Base-by-base conservation (phyloP, 2,113 vertebrate genomes). In the Tragelaphus buxtoni region DNA sequence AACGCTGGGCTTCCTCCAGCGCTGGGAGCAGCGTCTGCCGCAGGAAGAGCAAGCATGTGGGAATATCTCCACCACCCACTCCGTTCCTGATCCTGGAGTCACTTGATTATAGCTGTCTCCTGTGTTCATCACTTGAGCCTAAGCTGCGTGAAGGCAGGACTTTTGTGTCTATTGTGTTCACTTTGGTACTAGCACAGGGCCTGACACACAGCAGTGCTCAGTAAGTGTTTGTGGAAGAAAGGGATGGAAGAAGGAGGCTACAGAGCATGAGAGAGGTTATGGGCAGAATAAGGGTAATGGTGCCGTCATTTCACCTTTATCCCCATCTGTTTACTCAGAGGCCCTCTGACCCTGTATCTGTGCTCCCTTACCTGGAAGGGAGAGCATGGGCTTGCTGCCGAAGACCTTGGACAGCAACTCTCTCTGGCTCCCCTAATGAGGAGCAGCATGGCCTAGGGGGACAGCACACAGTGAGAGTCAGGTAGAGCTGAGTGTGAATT, bases 31-130 rank as follows among this genome's bases (percentile, higher is more conserved):
- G 1, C 0, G 3, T 91, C 83, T 63, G 77, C 49, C 1, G 3
- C 22, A 2, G 65, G 32, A 20, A 45, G 55, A 49, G 42, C n/a
- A 30, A 20, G 16, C 1, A 3, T 13, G 20, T 7, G 32, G 10
- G 18, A 14, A 18, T 1, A 11, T 9, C 14, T 61, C 20, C 45
- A 17, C 6, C 28, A 1, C 3, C 24, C n/a, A 1, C 12, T 28
- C 56, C 0, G 0, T 4, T 1, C 12, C 32, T 16, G 9, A 18
- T 85, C 3, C 35, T 18, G 3, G 2, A 4, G 42, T 74, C 56
- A 14, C 11, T 16, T 35, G 58, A 55, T 39, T 2, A 26, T 6
- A 32, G 10, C 88, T 3, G 7, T 55, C 72, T 90, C 24, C 47
- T 1, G 39, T 30, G 11, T 7, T 49, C 18, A 13, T 69, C 53